These are phyloP conservation scores for Physeter macrocephalus DNA, from an alignment of 2,113 vertebrate species.

Conservation along the genomic window DNA sequence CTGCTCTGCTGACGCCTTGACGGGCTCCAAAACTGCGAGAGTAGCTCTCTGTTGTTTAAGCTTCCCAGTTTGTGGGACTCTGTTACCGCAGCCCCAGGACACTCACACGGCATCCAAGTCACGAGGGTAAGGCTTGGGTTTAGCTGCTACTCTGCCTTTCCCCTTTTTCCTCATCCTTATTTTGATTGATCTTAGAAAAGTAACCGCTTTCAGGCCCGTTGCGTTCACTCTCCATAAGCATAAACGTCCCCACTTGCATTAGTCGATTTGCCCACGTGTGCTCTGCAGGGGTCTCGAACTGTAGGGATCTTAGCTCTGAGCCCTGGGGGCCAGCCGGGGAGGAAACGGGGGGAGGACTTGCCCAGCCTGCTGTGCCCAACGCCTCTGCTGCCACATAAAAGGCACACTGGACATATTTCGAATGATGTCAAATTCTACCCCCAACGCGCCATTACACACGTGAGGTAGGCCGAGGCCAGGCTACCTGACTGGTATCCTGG, in stretches of 20 bases:
- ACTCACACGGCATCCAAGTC: accelerated
- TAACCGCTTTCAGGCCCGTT: not conserved
- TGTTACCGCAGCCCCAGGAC: not conserved
- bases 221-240: accelerated
- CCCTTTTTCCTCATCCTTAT: not conserved
- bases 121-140: not conserved
- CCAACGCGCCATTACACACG: accelerated
- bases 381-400: not conserved
- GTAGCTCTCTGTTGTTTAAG: not conserved
- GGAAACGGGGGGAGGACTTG: not conserved
- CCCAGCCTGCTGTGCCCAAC: not conserved
- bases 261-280: not conserved
- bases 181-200: not conserved
- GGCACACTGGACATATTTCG: accelerated
- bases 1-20: accelerated
- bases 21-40: not conserved
- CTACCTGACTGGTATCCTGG: no score
- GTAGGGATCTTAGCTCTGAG: not conserved
- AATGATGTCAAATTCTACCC: not conserved
- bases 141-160: no score
- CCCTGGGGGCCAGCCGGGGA: no score
- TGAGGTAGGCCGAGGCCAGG: not conserved
- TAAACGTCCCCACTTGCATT: not conserved
- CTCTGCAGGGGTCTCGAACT: not conserved
- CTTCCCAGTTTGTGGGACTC: accelerated